Evolutionary conservation across 2,113 vertebrate species (phyloP).

Genomic region (Thamnophis sirtalis): DNA sequence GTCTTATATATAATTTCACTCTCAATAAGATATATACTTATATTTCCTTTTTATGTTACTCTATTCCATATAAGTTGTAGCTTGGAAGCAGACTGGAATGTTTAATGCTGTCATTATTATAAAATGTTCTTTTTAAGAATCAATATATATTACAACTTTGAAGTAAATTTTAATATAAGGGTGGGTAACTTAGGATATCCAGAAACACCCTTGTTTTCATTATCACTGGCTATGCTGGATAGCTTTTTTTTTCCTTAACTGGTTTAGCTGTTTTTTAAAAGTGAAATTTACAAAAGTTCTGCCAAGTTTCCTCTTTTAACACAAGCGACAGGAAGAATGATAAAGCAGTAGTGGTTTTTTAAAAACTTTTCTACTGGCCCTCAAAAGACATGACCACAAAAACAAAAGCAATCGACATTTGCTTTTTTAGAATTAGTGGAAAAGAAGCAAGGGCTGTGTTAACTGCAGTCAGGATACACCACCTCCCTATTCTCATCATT

Average conservation of each 20-base stretch:
- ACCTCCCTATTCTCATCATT: not conserved
- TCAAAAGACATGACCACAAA: not conserved
- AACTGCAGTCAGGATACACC: not conserved
- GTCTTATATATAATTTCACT: not conserved
- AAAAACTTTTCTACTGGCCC: not conserved
- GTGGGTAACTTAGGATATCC: not conserved
- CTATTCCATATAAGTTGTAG: not conserved
- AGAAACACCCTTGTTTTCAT: not conserved
- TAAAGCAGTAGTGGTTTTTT: not conserved
- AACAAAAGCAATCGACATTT: not conserved
- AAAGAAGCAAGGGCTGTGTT: not conserved
- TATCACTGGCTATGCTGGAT: not conserved
- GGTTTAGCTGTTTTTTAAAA: not conserved
- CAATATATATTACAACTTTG: not conserved
- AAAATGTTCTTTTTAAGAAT: not conserved
- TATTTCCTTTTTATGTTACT: not conserved
- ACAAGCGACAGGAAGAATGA: not conserved
- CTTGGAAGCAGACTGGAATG: not conserved
- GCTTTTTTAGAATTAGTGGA: not conserved
- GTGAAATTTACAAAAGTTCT: not conserved
- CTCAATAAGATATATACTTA: not conserved
- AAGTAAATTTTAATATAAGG: not conserved
- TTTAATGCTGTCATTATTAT: not conserved
- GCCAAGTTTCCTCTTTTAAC: not conserved
- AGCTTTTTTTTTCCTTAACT: not conserved